Evolutionary conservation across 2,797 vertebrate species (phyloP).

Genomic region (Eupleurogrammus muticus): DNA sequence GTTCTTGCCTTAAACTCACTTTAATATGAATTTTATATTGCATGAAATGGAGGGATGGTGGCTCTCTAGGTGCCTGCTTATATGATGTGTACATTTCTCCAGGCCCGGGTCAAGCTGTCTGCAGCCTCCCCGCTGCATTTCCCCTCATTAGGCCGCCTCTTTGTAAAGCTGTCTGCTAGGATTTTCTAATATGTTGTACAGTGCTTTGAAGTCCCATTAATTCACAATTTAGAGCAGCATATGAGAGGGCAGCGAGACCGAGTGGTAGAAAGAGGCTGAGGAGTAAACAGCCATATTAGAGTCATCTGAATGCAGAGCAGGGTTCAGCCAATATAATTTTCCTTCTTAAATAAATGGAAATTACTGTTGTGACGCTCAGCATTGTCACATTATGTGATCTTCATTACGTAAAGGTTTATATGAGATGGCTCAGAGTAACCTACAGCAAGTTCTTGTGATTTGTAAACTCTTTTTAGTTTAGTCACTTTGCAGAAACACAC

Average conservation of each 20-base stretch:
- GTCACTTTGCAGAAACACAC: no score
- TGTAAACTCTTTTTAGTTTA: no score
- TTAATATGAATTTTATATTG: no score
- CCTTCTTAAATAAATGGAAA: constrained; percentile 25
- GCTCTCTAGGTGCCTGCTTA: no score
- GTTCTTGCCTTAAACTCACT: no score
- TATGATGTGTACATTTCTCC: no score
- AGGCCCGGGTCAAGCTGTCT: constrained; percentile 53
- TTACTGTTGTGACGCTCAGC: neutral
- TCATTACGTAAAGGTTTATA: no score
- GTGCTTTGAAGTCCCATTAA: constrained; percentile 76
- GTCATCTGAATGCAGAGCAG: constrained; percentile 42
- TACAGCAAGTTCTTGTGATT: no score
- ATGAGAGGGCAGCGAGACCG: constrained; percentile 24
- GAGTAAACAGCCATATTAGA: constrained; percentile 15
- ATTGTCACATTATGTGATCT: no score
- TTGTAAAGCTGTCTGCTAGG: constrained; percentile 63
- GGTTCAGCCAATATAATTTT: constrained; percentile 35
- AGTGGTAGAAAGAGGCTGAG: constrained; percentile 13
- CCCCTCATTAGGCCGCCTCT: constrained; percentile 66
- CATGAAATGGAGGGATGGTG: no score
- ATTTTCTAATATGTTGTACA: constrained; percentile 74
- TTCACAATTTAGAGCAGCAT: constrained; percentile 57
- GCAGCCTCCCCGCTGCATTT: constrained; percentile 65
- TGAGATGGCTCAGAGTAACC: no score